Evolutionary conservation across 2,888 invertebrate species (phyloP).

Genomic region (Malthinus flaveolus): DNA sequence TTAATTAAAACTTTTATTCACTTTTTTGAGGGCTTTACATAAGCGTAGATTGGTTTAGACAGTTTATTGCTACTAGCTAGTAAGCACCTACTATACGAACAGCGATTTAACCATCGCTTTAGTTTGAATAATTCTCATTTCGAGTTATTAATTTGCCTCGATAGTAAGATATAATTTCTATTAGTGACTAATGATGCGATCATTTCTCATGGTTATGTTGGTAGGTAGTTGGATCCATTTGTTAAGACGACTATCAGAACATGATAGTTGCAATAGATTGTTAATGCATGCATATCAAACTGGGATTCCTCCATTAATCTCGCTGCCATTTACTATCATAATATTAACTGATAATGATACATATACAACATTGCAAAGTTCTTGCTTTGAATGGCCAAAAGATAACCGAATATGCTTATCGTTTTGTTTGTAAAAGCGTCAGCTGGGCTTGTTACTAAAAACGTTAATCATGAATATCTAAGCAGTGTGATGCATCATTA

Average conservation of each 20-base stretch:
- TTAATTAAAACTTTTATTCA: too few species aligned
- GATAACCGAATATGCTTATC: constrained; percentile 18
- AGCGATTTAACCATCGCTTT: too few species aligned
- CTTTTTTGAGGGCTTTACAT: too few species aligned
- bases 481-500: background rate
- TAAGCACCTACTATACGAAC: too few species aligned
- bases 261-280: constrained; percentile 17
- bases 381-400: constrained; percentile 17
- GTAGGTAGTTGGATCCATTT: constrained; percentile 12
- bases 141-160: too few species aligned
- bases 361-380: constrained; percentile 16
- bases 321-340: constrained; percentile 17
- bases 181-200: background rate
- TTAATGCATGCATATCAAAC: constrained; percentile 1
- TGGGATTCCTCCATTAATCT: constrained; percentile 14
- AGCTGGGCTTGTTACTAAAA: constrained; percentile 19
- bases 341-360: constrained; percentile 17
- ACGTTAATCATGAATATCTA: constrained; percentile 14
- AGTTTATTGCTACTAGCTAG: too few species aligned
- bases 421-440: constrained; percentile 19
- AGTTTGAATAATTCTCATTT: too few species aligned
- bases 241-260: constrained; percentile 11
- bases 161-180: too few species aligned
- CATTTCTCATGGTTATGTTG: background rate
- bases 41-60: too few species aligned